Base-by-base conservation (phyloP, 2,797 vertebrate species). In the Sebastes elongatus region DNA sequence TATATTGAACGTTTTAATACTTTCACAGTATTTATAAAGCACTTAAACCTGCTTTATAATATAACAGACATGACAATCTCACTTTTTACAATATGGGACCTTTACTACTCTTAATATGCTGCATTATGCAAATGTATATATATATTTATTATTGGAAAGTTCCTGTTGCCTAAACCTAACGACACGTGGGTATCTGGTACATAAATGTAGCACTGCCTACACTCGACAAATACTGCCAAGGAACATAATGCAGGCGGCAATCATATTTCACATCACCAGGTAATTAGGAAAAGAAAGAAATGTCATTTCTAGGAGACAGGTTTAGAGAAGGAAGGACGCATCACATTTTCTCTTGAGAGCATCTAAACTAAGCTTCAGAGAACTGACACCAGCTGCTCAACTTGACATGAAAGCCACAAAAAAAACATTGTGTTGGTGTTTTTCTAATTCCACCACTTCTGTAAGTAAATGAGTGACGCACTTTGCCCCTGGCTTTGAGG, bases 401-500 rank as follows among this genome's bases (percentile, higher is more conserved):
- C 23, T 35, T 46, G 66, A 65, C 52, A 9, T 38, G 2, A 23
- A 62, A 28, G 27, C 28, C 9, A 22, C 5, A 57, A 52, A 63
- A 9, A 9, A n/a, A 33, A 32, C 2, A 1, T 1, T 7, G 42
- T 66, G 16, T 38, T 11, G 25, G 4, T 23, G 28, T 53, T 49
- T 55, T 49, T 70, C 10, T 71, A 53, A 46, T 73, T 72, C 64
- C 53, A 10, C 18, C 66, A 8, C 67, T 57, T 71, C 71, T 61
- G 56, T 20, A 13, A 79, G 80, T 74, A 80, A 82, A 63, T 65
- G 62, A 68, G 64, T 38, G 76, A 4, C 78, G 66, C 67, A 33
- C 78, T 81, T 72, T 76, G 73, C 73, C 71, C 68, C 64, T 5
- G 70, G 76, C 82, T 66, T 74, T 59, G 5, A 53, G n/a, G 67